Conservation (phyloP, 2,888 invertebrate genomes). For the Gonocerus acuteangulatus region DNA sequence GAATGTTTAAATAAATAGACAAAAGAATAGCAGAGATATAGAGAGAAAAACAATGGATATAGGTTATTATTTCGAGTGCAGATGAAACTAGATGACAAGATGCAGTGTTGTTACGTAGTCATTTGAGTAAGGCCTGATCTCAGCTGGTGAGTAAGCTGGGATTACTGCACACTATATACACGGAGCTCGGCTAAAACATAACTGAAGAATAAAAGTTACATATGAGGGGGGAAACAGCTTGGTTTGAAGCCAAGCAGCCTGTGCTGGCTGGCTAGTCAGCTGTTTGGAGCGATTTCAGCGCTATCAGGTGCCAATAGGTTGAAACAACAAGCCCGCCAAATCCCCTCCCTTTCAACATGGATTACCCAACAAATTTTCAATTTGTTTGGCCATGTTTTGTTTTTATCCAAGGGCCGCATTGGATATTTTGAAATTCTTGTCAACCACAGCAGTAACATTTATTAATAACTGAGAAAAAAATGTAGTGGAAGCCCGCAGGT, state of each 20-base stretch:
- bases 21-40: not conserved
- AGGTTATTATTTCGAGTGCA: not conserved
- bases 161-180: not conserved
- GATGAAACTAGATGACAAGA: not conserved
- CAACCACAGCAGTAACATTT: too few relatives aligned
- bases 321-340: too few relatives aligned
- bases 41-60: not conserved
- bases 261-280: not conserved
- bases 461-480: too few relatives aligned
- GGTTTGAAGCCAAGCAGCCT: conserved; percentile 16
- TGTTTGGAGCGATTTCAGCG: not conserved
- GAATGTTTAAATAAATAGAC: not conserved
- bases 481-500: too few relatives aligned
- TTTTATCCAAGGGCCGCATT: too few relatives aligned
- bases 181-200: not conserved
- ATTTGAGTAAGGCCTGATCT: too few relatives aligned
- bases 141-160: not conserved
- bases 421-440: too few relatives aligned
- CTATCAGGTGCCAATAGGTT: not conserved
- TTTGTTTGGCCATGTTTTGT: too few relatives aligned
- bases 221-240: not conserved
- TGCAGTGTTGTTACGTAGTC: not conserved
- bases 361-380: too few relatives aligned
- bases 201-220: not conserved
- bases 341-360: too few relatives aligned